Percentiles rank a stretch among this genome's conserved stretches.
Evolutionary conservation across 1,140 invertebrate genomes (phyloP).

Genomic region (Cydia strobilella): DNA sequence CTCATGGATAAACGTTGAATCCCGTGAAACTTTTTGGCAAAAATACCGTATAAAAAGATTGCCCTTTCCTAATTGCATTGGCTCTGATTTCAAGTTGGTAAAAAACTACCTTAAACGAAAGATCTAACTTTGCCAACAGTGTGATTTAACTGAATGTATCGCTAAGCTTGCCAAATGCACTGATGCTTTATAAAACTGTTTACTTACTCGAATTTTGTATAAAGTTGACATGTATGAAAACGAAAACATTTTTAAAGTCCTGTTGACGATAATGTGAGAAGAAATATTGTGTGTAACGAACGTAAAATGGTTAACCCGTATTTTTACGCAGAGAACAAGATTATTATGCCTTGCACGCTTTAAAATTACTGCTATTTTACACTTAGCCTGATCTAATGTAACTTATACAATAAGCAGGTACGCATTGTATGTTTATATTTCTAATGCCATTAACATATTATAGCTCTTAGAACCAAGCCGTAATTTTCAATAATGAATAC

Average conservation of each 20-base stretch:
- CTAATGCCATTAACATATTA: background rate
- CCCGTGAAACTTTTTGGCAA: background rate
- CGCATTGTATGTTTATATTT: background rate
- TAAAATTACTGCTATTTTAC: too few relatives aligned
- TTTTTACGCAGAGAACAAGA: too few relatives aligned
- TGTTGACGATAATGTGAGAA: too few relatives aligned
- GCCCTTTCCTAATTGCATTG: background rate
- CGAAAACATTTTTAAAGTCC: too few relatives aligned
- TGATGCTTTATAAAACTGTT: background rate
- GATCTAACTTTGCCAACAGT: background rate
- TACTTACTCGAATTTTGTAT: too few relatives aligned
- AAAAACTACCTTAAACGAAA: background rate
- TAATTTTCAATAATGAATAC: conserved; percentile 3
- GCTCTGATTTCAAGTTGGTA: background rate
- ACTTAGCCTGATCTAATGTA: background rate
- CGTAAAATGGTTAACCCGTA: too few relatives aligned
- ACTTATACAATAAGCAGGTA: background rate
- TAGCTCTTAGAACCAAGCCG: background rate
- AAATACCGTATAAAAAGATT: background rate
- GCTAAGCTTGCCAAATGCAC: conserved; percentile 3
- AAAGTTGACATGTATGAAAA: too few relatives aligned
- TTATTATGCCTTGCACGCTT: too few relatives aligned
- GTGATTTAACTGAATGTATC: conserved; percentile 4
- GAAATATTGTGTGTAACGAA: too few relatives aligned
- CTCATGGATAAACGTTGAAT: background rate